Evolutionary conservation across 2,888 invertebrate genomes (phyloP), one percentile per base, ranked within the genome.

Genomic region (Hypolimnas misippus): DNA sequence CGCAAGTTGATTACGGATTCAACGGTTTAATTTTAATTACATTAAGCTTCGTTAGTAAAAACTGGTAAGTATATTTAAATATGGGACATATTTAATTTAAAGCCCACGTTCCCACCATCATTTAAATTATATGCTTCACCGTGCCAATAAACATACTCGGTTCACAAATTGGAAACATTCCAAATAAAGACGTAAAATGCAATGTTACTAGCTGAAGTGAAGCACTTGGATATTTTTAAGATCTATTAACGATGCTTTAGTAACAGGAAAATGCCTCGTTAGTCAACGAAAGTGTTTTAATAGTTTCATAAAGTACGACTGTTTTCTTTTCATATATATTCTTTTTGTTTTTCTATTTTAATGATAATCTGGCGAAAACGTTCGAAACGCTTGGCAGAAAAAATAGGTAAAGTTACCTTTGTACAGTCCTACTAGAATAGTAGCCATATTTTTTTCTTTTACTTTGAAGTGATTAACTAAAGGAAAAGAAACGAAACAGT

Each of bases 91-190:
- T 49, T 49, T 50, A 50, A 56, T 35, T 52, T 21, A 52, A 57
- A 38, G n/a, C 40, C 49, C 16, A 40, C 12, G 44, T 54, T 38
- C 56, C 44, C 38, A 55, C 57, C 57, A 66, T 66, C 35, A 67
- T 61, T 65, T 67, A 69, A 62, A 67, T 70, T 70, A 66, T 65
- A 64, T 62, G 67, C 67, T 65, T 69, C 63, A 67, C 67, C 66
- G 63, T 65, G 57, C 71, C 70, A 66, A 68, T 70, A 71, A 70
- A 71, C 67, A 70, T 69, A 65, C 68, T 62, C 65, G 63, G 60
- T 69, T 69, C 65, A 61, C 57, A 62, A 69, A 65, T 71, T 71
- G 71, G 71, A 71, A 68, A 63, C 66, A 62, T 65, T 71, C 70
- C 71, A 71, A 68, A 70, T 66, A 69, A 70, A 69, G 65, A 65